A percentile compares a stretch with the other conserved stretches of the same genome.
These are phyloP conservation scores for Chironomus striatipennis DNA, from an alignment of 1,140 invertebrate species.

Conservation along the genomic window DNA sequence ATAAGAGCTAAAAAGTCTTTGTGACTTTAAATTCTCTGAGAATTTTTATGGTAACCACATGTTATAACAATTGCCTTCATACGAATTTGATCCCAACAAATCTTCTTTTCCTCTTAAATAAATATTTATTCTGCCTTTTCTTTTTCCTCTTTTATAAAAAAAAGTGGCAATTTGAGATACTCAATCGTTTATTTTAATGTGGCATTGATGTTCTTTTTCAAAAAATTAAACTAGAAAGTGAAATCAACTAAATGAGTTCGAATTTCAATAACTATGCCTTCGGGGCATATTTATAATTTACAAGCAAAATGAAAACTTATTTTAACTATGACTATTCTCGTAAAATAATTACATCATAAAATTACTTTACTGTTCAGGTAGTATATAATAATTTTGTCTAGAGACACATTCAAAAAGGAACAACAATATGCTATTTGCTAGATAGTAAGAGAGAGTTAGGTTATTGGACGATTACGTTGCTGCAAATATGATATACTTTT, in stretches of 20 bases:
- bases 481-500: too few relatives aligned
- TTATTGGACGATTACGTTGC: too few relatives aligned
- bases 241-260: neutral
- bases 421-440: too few relatives aligned
- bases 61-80: conserved; percentile 12
- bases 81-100: neutral
- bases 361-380: conserved; percentile 14
- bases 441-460: too few relatives aligned
- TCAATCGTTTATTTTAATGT: neutral
- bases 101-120: conserved; percentile 1
- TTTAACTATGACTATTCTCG: neutral
- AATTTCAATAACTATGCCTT: conserved; percentile 12
- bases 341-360: conserved; percentile 22
- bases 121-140: neutral
- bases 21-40: conserved; percentile 7
- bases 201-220: neutral
- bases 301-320: neutral
- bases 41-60: conserved; percentile 8
- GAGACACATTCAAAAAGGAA: too few relatives aligned
- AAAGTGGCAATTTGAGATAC: conserved; percentile 8
- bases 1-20: neutral
- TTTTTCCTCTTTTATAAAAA: neutral
- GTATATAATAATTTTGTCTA: neutral
- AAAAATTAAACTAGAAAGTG: neutral
- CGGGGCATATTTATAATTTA: neutral